A percentile compares a stretch with the other conserved stretches of the same genome.
phyloP scores from a whole-genome alignment of 2,888 invertebrate species.

The Desoria tigrina region DNA sequence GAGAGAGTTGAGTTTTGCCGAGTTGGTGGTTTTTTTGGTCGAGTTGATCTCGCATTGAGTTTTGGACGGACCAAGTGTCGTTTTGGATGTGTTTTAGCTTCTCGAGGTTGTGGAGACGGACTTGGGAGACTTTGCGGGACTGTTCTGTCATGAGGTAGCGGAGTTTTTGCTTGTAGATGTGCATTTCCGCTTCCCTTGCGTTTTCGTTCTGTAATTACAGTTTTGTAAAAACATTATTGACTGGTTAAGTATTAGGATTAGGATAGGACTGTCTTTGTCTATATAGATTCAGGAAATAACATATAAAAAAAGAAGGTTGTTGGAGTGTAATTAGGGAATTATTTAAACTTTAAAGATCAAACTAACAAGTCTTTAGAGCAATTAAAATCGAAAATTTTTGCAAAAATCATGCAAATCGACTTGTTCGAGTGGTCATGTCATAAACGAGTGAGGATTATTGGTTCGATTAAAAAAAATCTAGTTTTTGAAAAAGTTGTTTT shows the following conservation, averaged over 20 bases:
- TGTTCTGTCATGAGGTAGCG: slow-evolving; percentile 49
- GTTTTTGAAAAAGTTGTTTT: no score
- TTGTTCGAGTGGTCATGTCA: no score
- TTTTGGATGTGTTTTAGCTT: slow-evolving; percentile 46
- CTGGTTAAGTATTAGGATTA: background rate
- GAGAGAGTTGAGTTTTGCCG: slow-evolving; percentile 25
- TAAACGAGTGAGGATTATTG: no score
- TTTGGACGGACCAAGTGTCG: slow-evolving; percentile 40
- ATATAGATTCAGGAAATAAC: background rate
- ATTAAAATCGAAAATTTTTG: no score
- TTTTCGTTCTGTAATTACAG: slow-evolving; percentile 68
- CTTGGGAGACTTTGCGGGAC: slow-evolving; percentile 40
- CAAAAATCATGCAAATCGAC: no score
- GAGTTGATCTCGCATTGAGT: slow-evolving; percentile 32
- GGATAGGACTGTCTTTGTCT: no score
- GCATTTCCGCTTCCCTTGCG: slow-evolving; percentile 81
- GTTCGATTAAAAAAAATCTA: no score
- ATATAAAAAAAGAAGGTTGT: background rate
- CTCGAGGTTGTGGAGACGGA: slow-evolving; percentile 44
- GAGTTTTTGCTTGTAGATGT: slow-evolving; percentile 80
- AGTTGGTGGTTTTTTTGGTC: slow-evolving; percentile 40
- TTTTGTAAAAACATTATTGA: background rate
- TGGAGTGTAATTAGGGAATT: no score
- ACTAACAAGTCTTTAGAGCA: no score
- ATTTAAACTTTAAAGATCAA: no score